Conservation (phyloP, 2,888 invertebrate species). For the Kryphioiulus occultus region DNA sequence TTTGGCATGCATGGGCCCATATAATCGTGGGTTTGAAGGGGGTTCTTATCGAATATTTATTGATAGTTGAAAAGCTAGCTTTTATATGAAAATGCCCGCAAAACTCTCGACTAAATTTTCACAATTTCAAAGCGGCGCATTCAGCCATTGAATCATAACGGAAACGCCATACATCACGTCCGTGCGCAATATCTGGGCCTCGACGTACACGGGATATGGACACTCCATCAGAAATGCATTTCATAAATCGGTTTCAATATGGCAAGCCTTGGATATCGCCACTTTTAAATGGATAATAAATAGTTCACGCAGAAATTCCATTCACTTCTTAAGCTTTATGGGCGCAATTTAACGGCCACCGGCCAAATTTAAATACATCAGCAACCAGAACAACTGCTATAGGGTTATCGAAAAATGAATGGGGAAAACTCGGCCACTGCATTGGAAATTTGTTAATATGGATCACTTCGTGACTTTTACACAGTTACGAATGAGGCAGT, state of each 20-base stretch:
- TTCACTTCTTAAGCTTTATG: neutral
- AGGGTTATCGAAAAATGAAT: neutral
- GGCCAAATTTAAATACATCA: slow-evolving; percentile 4
- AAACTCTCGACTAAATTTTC: slow-evolving; percentile 23
- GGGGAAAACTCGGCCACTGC: neutral
- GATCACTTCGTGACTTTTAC: neutral
- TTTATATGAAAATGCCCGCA: slow-evolving; percentile 23
- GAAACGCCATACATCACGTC: slow-evolving; percentile 23
- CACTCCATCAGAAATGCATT: slow-evolving; percentile 23
- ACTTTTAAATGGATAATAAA: slow-evolving; percentile 23
- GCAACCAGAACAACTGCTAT: slow-evolving; percentile 5
- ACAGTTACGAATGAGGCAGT: neutral
- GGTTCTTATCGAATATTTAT: slow-evolving; percentile 23
- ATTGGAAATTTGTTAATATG: slow-evolving; percentile 14
- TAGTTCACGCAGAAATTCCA: slow-evolving; percentile 23
- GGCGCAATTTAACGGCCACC: neutral
- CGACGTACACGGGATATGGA: neutral
- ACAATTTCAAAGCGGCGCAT: slow-evolving; percentile 15
- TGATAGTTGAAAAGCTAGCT: slow-evolving; percentile 23
- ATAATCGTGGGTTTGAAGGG: slow-evolving; percentile 23
- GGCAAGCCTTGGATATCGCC: slow-evolving; percentile 1
- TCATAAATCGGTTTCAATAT: slow-evolving; percentile 4
- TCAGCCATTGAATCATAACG: slow-evolving; percentile 23
- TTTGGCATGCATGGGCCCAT: slow-evolving; percentile 23
- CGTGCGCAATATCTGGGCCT: slow-evolving; percentile 1